Percentiles rank a stretch among this genome's conserved stretches.
These are phyloP conservation scores for Pristionchus arcanus DNA, from an alignment of 2,888 invertebrate species.

Conservation along the genomic window DNA sequence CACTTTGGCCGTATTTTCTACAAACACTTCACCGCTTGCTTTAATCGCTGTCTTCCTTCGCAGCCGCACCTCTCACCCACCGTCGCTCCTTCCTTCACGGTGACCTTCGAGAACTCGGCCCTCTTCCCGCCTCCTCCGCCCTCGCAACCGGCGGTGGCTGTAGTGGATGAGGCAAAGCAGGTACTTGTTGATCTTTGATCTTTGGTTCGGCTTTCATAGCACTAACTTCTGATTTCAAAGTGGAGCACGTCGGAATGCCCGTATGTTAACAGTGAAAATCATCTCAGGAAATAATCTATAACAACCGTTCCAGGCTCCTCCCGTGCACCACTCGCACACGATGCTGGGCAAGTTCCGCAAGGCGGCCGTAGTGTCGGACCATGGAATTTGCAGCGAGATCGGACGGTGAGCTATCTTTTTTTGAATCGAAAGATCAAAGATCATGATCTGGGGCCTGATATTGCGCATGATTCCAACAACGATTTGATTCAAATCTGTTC, in stretches of 20 bases:
- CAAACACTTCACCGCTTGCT: too few species aligned
- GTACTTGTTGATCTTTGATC: constrained; percentile 1
- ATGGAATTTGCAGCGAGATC: constrained; percentile 68
- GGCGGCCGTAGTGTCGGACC: constrained; percentile 73
- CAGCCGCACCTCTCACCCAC: neutral
- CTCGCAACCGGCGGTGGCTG: neutral
- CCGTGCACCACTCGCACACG: constrained; percentile 14
- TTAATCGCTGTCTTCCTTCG: neutral
- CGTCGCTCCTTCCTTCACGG: constrained; percentile 16
- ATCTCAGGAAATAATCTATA: neutral
- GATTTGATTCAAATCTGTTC: too few species aligned
- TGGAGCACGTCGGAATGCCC: neutral
- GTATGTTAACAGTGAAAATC: neutral
- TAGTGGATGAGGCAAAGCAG: neutral
- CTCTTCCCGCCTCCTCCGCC: neutral
- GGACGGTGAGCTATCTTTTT: constrained; percentile 50
- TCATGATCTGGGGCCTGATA: too few species aligned
- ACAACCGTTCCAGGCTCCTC: neutral
- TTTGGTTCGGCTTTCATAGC: neutral
- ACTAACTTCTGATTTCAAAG: neutral
- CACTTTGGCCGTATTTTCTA: too few species aligned
- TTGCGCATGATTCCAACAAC: too few species aligned
- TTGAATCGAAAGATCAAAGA: neutral
- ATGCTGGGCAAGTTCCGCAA: constrained; percentile 59
- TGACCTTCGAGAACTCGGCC: constrained; percentile 12